Evolutionary conservation across 2,113 vertebrate genomes (phyloP).

Genomic region (Cynocephalus volans): DNA sequence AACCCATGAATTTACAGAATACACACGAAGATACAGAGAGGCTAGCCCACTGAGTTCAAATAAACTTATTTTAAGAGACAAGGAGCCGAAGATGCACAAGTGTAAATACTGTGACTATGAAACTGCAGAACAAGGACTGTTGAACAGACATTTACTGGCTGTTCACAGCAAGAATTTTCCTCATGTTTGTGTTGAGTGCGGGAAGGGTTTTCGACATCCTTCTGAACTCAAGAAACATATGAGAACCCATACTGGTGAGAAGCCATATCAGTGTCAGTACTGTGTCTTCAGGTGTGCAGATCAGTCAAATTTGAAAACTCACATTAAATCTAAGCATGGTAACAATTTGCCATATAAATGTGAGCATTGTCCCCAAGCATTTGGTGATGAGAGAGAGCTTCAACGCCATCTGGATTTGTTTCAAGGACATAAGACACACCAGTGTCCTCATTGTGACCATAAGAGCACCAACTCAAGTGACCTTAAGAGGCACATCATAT

Average conservation of each 20-base stretch:
- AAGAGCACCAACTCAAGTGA: conserved; percentile 99
- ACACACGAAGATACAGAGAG: conserved; percentile 96
- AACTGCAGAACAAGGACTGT: conserved; percentile 97
- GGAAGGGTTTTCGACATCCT: conserved; percentile 98
- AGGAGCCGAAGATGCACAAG: conserved; percentile 97
- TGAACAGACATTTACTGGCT: conserved; percentile 97
- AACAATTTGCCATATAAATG: conserved; percentile 97
- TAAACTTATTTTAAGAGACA: conserved; percentile 98
- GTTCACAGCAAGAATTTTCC: conserved; percentile 99
- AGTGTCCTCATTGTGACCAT: conserved; percentile 99
- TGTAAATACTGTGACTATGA: conserved; percentile 99
- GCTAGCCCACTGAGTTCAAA: conserved; percentile 97
- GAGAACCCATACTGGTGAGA: conserved; percentile 99
- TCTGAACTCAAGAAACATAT: conserved; percentile 99
- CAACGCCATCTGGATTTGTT: conserved; percentile 96
- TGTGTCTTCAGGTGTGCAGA: conserved; percentile 98
- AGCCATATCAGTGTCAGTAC: conserved; percentile 98
- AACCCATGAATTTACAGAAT: conserved; percentile 95
- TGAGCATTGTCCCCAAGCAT: conserved; percentile 98
- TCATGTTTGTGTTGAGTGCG: conserved; percentile 98
- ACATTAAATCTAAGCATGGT: conserved; percentile 98
- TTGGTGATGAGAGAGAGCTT: conserved; percentile 96
- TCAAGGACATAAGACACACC: conserved; percentile 99
- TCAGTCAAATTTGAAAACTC: conserved; percentile 99
- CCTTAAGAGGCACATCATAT: conserved; percentile 98